Base-by-base conservation (phyloP, 2,888 invertebrate genomes). In the Drosophila anomelani region DNA sequence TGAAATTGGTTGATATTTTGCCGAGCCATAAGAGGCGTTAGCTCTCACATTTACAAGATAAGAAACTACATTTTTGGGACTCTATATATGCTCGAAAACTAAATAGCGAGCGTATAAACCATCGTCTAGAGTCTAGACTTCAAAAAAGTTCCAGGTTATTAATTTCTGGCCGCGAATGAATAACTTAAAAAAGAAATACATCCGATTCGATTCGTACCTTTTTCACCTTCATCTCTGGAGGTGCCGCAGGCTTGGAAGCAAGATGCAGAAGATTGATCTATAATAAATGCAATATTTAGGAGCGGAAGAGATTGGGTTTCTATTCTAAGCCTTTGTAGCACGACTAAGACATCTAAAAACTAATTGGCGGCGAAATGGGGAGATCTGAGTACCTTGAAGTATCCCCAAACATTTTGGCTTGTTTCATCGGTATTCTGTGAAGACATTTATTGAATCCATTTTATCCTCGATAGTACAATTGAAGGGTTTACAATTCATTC, bases 131-230 rank as follows among this genome's bases (percentile, higher is more conserved):
- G 8, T 13, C 13, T 32, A 12, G 32, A 7, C 12, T n/a, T 47
- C n/a, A 10, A 47, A 15, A 1, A 10, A 3, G 12, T 7, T 2
- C 7, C 47, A 29, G 13, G 13, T 32, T 49, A 32, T 32, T 49
- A 34, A 4, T 13, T 34, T 34, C 49, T 49, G 49, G 7, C 3
- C 32, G 17, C 10, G 12, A 49, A 20, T 51, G 13, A 34, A 34
- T 20, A 51, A 34, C 51, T 51, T 51, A 20, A 9, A 51, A 34
- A 34, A 34, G 13, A 39, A 39, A 8, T 13, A 56, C 20, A 20
- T 55, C 39, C 20, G 17, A 29, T 29, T 54, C 39, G 15, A 29
- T 59, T 29, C 56, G 57, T 59, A 59, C 59, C 59, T 59, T 59
- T 59, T 39, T 29, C 17, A 29, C 38, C 38, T 17, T 17, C 38